These are phyloP conservation scores for Standfussiana lucernea DNA, from an alignment of 2,888 invertebrate species.

Conservation along the genomic window DNA sequence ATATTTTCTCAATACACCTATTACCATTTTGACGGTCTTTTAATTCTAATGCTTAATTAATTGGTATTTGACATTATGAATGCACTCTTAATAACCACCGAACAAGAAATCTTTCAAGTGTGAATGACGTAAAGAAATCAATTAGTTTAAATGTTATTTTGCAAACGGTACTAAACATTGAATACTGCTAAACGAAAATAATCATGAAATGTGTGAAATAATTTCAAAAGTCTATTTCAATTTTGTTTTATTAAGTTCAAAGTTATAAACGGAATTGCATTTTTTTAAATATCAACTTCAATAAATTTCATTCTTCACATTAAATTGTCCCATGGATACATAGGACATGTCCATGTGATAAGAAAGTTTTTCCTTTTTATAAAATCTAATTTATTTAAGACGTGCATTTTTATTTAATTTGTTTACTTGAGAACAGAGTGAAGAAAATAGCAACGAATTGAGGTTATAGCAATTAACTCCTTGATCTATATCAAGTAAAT, in stretches of 20 bases:
- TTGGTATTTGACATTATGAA: slow-evolving; percentile 33
- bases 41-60: slow-evolving; percentile 6
- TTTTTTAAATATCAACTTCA: no score
- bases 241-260: not conserved
- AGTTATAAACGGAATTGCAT: not conserved
- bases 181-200: not conserved
- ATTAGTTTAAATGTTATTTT: slow-evolving; percentile 15
- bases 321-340: no score
- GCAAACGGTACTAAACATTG: not conserved
- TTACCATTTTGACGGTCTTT: not conserved
- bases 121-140: slow-evolving; percentile 9
- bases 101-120: slow-evolving; percentile 3
- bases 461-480: not conserved
- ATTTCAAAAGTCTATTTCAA: not conserved
- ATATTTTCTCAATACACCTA: slow-evolving; percentile 15
- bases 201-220: not conserved
- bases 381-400: not conserved
- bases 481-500: no score
- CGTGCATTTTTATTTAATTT: not conserved
- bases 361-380: not conserved
- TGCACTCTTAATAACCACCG: not conserved
- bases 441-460: not conserved
- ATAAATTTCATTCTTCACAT: no score
- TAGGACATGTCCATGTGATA: no score
- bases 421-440: not conserved